Evolutionary conservation across 2,797 vertebrate genomes (phyloP), one percentile per base, ranked within the genome.

Genomic region (Myotis myotis): DNA sequence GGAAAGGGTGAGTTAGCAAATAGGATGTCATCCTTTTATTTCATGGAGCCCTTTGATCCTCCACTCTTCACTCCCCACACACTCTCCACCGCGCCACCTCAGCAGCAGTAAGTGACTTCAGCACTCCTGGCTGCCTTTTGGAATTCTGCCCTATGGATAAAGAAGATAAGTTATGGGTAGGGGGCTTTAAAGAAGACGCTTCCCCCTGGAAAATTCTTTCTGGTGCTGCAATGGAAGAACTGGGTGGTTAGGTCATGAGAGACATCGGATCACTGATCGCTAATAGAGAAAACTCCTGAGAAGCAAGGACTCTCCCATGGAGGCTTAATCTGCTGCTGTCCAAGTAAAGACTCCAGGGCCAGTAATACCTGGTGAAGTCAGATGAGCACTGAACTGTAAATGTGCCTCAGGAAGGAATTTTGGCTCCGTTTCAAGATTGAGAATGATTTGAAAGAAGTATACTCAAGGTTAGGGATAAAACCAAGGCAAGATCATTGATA

Each of bases 391-490:
- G 49, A 79, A 33, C 68, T 79, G 36, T 30, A 75, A 95, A 81
- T 51, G 90, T 22, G 89, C 78, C 87, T 70, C 38, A 17, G 87
- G 84, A 95, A 95, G 87, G 60, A 96, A 93, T 93, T 88, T 60
- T 80, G 66, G 92, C 81, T 91, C 64, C 23, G 53, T 92, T 93
- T 95, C 38, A 79, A 86, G 80, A 93, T 0, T 78, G n/a, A 87
- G 70, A 92, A 44, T 80, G 82, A 95, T 85, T 94, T 96, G 86
- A 95, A 94, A 95, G 87, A 90, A 90, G 82, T 75, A 49, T 71
- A 44, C 28, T 94, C 70, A 90, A 94, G 68, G 85, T 94, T 88
- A 92, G 47, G 68, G 57, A 85, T 87, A 64, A 94, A 96, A 90
- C n/a, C 28, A 41, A 17, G 76, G 28, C 9, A 25, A 72, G 25